phyloP scores from a whole-genome alignment of 2,797 vertebrate genomes.

The Cetoscarus ocellatus region DNA sequence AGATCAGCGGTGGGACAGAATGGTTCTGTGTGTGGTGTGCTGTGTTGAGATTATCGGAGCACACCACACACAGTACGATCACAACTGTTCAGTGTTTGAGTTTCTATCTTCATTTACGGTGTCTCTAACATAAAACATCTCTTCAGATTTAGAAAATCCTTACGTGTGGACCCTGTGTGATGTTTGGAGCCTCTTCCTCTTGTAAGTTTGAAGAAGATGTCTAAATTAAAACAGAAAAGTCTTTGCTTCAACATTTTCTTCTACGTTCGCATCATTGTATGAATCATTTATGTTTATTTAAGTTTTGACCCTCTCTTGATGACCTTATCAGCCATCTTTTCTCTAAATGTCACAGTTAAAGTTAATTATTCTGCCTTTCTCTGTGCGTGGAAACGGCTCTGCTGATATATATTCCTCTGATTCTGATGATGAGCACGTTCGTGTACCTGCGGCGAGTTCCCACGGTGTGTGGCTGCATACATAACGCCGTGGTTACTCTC shows the following conservation, averaged over 20 bases:
- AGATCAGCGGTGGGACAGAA: no score
- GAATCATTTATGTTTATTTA: neutral
- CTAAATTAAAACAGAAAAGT: no score
- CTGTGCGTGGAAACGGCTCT: neutral
- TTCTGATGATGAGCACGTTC: conserved; percentile 23
- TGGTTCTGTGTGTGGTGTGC: no score
- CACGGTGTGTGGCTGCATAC: conserved; percentile 6
- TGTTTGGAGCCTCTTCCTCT: no score
- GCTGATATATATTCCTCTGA: neutral
- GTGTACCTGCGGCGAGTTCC: conserved; percentile 33
- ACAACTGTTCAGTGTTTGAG: no score
- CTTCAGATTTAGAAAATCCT: no score
- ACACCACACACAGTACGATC: no score
- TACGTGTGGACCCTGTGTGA: no score
- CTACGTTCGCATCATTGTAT: neutral
- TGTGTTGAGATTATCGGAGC: no score
- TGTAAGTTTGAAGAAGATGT: no score
- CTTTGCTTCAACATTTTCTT: neutral
- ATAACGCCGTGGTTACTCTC: conserved; percentile 1
- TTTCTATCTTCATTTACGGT: no score
- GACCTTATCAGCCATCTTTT: neutral
- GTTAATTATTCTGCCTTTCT: neutral
- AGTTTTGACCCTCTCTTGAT: neutral
- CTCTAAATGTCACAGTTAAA: neutral
- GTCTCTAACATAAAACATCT: no score